phyloP scores from a whole-genome alignment of 2,113 vertebrate species.

The Columba livia region DNA sequence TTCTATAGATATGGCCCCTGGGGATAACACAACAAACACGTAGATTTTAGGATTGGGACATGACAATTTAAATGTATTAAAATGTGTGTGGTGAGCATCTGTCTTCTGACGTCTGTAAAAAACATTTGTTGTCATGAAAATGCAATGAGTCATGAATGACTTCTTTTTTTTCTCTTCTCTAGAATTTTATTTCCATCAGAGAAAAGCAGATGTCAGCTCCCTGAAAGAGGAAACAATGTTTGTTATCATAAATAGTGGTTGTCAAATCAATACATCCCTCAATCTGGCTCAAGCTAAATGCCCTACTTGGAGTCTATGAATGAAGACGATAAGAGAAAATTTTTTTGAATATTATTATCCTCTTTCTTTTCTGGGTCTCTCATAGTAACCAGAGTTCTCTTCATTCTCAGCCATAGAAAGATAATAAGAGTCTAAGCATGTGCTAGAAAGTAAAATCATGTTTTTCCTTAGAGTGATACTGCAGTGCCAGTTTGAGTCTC shows the following conservation, averaged over 20 bases:
- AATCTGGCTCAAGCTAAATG: constrained; percentile 17
- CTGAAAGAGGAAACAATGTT: constrained; percentile 3
- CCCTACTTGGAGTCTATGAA: constrained; percentile 12
- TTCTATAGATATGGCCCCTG: not conserved
- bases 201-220: constrained; percentile 20
- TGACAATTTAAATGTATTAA: not conserved
- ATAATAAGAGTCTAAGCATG: not conserved
- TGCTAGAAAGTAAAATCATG: not conserved
- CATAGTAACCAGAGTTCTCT: not conserved
- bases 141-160: constrained; percentile 24
- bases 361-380: not conserved
- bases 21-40: not conserved
- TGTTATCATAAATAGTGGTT: constrained; percentile 33
- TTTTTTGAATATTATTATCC: not conserved
- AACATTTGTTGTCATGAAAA: constrained; percentile 62
- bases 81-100: not conserved
- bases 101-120: not conserved
- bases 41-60: not conserved
- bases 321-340: constrained; percentile 29
- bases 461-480: not conserved
- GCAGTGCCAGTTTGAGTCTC: not conserved
- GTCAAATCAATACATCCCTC: constrained; percentile 49
- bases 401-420: not conserved
- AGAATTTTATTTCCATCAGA: constrained; percentile 60
- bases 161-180: constrained; percentile 42